These are phyloP conservation scores for Oreochromis spilurus DNA, from an alignment of 2,113 vertebrate species.

Conservation along the genomic window DNA sequence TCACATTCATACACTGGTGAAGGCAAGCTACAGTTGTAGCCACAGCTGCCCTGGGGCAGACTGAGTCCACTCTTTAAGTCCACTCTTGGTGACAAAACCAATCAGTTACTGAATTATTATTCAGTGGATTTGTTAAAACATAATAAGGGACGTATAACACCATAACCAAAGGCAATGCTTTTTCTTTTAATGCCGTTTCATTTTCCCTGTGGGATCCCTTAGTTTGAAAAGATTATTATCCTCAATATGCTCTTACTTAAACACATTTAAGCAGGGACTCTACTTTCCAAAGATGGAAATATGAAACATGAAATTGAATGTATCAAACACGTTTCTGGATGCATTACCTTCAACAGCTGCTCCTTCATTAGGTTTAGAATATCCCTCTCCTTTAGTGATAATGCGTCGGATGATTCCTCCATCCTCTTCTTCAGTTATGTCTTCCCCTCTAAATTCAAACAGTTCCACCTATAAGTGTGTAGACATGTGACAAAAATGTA, in stretches of 20 bases:
- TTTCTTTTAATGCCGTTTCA: not conserved
- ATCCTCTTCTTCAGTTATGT: slow-evolving; percentile 89
- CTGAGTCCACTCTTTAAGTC: too few relatives aligned
- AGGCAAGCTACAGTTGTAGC: too few relatives aligned
- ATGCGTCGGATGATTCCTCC: slow-evolving; percentile 90
- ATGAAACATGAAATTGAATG: not conserved
- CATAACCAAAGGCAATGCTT: not conserved
- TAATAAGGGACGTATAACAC: not conserved
- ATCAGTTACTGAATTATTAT: not conserved
- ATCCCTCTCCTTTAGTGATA: slow-evolving; percentile 85
- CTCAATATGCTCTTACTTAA: not conserved
- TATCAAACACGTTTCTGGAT: not conserved
- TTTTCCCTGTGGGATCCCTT: not conserved
- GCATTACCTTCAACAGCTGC: slow-evolving; percentile 84
- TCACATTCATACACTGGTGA: too few relatives aligned
- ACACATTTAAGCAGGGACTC: not conserved
- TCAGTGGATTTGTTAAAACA: not conserved
- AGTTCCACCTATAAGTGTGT: slow-evolving; percentile 82
- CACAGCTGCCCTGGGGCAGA: too few relatives aligned
- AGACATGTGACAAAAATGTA: not conserved
- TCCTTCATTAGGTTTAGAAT: slow-evolving; percentile 91
- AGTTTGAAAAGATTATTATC: not conserved
- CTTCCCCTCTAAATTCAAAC: slow-evolving; percentile 91
- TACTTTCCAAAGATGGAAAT: not conserved
- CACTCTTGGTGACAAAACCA: not conserved